Evolutionary conservation across 2,113 vertebrate species (phyloP), one percentile per base, ranked within the genome.

Genomic region (Hyperopisus bebe): DNA sequence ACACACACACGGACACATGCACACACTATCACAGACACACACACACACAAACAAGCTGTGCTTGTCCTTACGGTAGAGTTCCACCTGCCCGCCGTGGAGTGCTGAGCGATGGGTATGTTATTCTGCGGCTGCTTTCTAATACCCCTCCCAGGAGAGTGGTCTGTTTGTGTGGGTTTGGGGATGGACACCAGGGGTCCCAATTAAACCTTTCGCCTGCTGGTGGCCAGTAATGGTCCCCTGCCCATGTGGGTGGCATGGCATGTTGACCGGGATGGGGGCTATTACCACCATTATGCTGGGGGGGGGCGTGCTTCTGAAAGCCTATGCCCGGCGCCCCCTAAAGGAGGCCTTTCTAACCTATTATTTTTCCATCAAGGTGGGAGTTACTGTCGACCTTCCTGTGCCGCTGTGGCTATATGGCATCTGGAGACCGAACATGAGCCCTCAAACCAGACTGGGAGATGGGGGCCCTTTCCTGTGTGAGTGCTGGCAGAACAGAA

Each of bases 141-240:
- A 93, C 88, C 87, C 91, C 91, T 91, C 94, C 93, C 90, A 93
- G 93, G 94, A 95, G 93, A 94, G 91, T 91, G 91, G 80, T 89
- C 92, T 91, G 92, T 58, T 91, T 92, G 91, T 94, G 91, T 91
- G 93, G 93, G 94, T 90, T 92, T 87, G 89, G 24, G 92, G 92
- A 92, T 93, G 94, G 93, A 93, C 94, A 93, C 92, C 94, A 93
- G 93, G 95, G 93, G 94, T 94, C 94, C 95, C 95, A 96, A 95
- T 95, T 96, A 96, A 95, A 95, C 94, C 89, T 90, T 92, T 92
- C 93, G 93, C 95, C 95, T 94, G 94, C 94, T 94, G 95, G 93
- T 93, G 95, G 92, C 92, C 90, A 46, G 91, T 94, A 94, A 94
- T 92, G 93, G 93, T 93, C 92, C 10, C 92, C 92, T 94, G 92